Conservation (phyloP, 2,888 invertebrate genomes). For the Machimus rusticus region DNA sequence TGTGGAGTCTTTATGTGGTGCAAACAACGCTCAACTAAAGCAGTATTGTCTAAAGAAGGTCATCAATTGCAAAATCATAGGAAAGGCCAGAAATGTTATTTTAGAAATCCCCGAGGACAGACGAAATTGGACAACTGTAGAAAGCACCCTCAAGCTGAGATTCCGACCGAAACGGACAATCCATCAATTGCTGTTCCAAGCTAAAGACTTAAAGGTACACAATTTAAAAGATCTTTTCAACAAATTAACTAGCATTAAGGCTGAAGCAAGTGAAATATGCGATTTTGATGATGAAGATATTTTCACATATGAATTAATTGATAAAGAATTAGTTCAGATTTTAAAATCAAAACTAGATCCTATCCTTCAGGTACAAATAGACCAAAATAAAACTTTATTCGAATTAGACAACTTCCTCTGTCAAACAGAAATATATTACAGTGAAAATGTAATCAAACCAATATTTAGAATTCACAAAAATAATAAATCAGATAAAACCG, state of each 20-base stretch:
- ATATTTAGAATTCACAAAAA: background rate
- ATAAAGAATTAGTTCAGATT: constrained; percentile 13
- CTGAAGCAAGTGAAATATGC: constrained; percentile 13
- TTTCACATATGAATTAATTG: constrained; percentile 34
- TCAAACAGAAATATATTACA: background rate
- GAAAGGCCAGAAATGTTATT: constrained; percentile 34
- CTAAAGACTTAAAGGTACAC: constrained; percentile 32
- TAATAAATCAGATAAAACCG: background rate
- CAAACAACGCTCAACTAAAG: background rate
- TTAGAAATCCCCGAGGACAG: constrained; percentile 34
- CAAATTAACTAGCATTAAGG: constrained; percentile 26
- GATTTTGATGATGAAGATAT: constrained; percentile 22
- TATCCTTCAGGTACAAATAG: constrained; percentile 15
- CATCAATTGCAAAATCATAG: constrained; percentile 35
- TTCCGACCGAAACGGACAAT: constrained; percentile 5
- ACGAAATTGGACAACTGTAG: constrained; percentile 1
- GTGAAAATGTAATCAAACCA: background rate
- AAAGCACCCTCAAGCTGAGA: background rate
- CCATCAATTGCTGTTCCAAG: constrained; percentile 1
- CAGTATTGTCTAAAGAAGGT: constrained; percentile 30
- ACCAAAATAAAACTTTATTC: constrained; percentile 21
- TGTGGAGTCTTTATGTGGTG: background rate
- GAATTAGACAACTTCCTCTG: constrained; percentile 24
- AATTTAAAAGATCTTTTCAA: constrained; percentile 32
- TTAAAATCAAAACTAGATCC: constrained; percentile 19